These are phyloP conservation scores for Haliclona indistincta DNA, from an alignment of 37 sponge, comb jelly and placozoan species.

Conservation along the genomic window DNA sequence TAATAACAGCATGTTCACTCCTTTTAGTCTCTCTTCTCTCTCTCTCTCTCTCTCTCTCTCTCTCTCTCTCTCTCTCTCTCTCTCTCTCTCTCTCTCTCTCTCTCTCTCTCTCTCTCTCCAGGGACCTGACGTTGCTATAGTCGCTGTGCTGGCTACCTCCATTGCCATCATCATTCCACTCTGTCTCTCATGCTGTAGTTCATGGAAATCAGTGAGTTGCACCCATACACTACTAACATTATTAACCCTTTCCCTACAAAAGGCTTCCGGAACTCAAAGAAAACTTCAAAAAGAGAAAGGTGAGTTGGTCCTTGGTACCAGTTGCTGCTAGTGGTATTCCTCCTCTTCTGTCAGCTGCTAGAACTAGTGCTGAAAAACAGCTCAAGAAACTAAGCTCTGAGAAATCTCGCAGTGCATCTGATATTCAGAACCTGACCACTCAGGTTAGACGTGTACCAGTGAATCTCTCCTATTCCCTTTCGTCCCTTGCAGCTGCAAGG, in stretches of 20 bases:
- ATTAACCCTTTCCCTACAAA: too few relatives aligned
- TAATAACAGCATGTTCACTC: background rate
- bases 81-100: background rate
- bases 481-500: background rate
- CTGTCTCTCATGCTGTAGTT: background rate
- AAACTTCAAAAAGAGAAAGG: too few relatives aligned
- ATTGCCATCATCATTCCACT: constrained; percentile 21
- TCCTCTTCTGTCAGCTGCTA: background rate
- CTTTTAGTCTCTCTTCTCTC: background rate
- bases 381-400: constrained; percentile 5
- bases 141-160: background rate
- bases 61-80: background rate
- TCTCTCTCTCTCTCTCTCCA: too few relatives aligned
- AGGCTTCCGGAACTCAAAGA: too few relatives aligned
- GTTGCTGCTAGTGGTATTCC: background rate
- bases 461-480: background rate
- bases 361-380: constrained; percentile 22
- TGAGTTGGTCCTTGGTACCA: too few relatives aligned
- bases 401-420: background rate
- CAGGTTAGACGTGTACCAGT: background rate
- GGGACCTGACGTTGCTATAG: constrained; percentile 25
- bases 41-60: background rate
- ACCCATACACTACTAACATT: too few relatives aligned
- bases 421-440: background rate
- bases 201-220: background rate